Conservation (phyloP, 2,797 vertebrate genomes). For the Malacoraja senta region DNA sequence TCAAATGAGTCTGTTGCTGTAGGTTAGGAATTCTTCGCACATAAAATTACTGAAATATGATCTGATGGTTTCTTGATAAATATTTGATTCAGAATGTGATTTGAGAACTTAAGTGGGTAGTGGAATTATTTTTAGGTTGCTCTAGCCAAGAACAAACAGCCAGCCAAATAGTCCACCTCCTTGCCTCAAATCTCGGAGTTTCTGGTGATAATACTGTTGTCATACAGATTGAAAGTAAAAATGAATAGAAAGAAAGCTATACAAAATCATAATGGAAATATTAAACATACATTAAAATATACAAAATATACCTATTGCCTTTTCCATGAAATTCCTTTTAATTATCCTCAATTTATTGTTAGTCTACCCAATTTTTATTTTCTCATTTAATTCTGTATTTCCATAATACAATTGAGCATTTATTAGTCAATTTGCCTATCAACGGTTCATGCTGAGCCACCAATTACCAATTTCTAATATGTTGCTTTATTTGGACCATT, state of each 20-base stretch:
- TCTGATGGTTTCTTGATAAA: not conserved
- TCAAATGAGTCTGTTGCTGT: not conserved
- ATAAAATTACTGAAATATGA: not conserved
- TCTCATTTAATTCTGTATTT: not conserved
- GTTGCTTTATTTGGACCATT: not conserved
- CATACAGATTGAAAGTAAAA: not conserved
- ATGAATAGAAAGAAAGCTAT: not conserved
- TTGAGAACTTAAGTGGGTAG: not conserved
- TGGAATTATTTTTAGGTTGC: not conserved
- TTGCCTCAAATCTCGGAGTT: not conserved
- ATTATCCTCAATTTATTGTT: not conserved
- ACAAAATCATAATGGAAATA: not conserved
- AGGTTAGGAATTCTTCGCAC: not conserved
- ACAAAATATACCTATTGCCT: too few species aligned
- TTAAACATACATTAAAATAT: not conserved
- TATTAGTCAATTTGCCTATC: not conserved
- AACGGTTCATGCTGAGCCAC: not conserved
- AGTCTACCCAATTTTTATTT: not conserved
- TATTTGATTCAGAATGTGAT: not conserved
- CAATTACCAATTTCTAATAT: not conserved
- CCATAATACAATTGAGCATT: not conserved
- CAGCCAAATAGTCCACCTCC: not conserved
- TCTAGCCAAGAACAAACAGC: not conserved
- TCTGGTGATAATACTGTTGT: not conserved
- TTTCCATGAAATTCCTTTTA: not conserved